phyloP scores from a whole-genome alignment of 2,888 invertebrate species.

The Hypolimnas misippus region DNA sequence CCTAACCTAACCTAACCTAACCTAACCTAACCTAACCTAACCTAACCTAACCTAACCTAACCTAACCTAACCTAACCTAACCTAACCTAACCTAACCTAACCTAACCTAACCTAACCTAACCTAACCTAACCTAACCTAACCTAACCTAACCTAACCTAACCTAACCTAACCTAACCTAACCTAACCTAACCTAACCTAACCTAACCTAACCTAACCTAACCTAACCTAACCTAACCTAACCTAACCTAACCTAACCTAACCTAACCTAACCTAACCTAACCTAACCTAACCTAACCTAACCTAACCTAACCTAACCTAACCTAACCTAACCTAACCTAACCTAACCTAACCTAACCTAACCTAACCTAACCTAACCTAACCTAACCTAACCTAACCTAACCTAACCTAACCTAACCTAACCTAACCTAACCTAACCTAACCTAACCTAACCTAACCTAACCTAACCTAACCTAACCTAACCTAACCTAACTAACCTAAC shows the following conservation, averaged over 20 bases:
- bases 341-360: conserved; percentile 1
- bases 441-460: conserved; percentile 38
- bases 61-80: conserved; percentile 1
- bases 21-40: conserved; percentile 1
- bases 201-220: conserved; percentile 1
- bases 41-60: conserved; percentile 1
- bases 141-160: conserved; percentile 1
- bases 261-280: conserved; percentile 1
- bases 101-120: conserved; percentile 1
- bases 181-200: conserved; percentile 1
- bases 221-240: conserved; percentile 1
- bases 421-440: conserved; percentile 38
- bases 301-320: conserved; percentile 1
- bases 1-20: conserved; percentile 1
- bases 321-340: conserved; percentile 1
- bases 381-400: conserved; percentile 35
- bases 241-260: conserved; percentile 1
- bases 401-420: conserved; percentile 36
- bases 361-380: conserved; percentile 5
- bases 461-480: conserved; percentile 37
- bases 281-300: conserved; percentile 1
- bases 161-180: conserved; percentile 1
- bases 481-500: conserved; percentile 29
- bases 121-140: conserved; percentile 1
- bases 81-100: conserved; percentile 1